phyloP scores from a whole-genome alignment of 2,113 vertebrate genomes.

The Limnothrissa miodon region DNA sequence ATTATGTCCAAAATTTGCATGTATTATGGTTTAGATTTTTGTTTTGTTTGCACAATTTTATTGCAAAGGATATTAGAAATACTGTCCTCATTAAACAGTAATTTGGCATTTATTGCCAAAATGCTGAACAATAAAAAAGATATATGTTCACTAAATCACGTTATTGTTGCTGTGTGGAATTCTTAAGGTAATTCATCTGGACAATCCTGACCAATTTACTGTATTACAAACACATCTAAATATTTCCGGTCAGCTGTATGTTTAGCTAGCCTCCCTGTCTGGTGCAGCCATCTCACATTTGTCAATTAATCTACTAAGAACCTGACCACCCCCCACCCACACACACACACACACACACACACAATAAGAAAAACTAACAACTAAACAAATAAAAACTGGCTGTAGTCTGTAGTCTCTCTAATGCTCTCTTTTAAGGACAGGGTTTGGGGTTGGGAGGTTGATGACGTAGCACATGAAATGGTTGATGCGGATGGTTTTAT shows the following conservation, averaged over 20 bases:
- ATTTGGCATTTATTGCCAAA: not conserved
- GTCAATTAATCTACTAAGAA: not conserved
- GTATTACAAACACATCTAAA: not conserved
- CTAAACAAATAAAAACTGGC: not conserved
- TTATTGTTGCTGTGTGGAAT: not conserved
- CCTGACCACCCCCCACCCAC: too few species aligned
- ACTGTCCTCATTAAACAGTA: not conserved
- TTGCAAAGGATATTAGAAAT: not conserved
- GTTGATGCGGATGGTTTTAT: too few species aligned
- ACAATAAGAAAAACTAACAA: too few species aligned
- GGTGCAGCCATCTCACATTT: not conserved
- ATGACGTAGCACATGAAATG: not conserved
- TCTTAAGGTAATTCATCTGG: not conserved
- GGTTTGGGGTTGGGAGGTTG: too few species aligned
- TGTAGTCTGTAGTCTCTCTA: not conserved
- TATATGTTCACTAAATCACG: not conserved
- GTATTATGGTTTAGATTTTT: not conserved
- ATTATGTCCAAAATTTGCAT: not conserved
- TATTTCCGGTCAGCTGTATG: too few species aligned
- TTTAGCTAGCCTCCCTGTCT: not conserved
- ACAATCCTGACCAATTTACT: not conserved
- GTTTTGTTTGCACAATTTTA: not conserved
- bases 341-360: too few species aligned
- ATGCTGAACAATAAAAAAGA: not conserved
- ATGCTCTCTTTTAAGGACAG: too few species aligned